Percentiles rank a stretch among this genome's conserved stretches.
phyloP scores from a whole-genome alignment of 2,113 vertebrate genomes.

The Cygnus buccinator region DNA sequence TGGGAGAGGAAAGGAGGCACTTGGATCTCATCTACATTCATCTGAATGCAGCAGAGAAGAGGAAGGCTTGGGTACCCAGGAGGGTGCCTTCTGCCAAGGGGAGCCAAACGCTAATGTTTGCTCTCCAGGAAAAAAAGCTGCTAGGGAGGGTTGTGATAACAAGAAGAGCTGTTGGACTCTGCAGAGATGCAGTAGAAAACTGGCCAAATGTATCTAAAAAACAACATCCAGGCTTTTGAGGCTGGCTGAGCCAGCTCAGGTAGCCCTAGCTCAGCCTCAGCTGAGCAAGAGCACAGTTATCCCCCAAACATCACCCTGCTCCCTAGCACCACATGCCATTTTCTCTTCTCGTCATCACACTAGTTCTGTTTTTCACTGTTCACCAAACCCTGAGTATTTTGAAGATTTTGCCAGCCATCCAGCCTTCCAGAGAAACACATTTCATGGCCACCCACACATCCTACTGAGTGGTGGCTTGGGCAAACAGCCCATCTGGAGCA shows the following conservation, averaged over 20 bases:
- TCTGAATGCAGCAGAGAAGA: not conserved
- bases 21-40: not conserved
- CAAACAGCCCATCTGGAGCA: not conserved
- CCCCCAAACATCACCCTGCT: not conserved
- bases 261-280: not conserved
- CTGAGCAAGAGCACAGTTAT: not conserved
- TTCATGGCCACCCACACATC: not conserved
- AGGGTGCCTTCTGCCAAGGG: not conserved
- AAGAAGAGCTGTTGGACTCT: not conserved
- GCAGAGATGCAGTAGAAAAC: not conserved
- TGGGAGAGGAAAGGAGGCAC: not conserved
- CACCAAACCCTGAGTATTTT: not conserved
- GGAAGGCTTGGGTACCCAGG: rapidly evolving
- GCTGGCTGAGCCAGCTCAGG: not conserved
- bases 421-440: not conserved
- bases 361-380: not conserved
- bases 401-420: not conserved
- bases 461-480: not conserved
- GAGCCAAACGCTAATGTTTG: not conserved
- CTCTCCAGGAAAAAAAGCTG: not conserved
- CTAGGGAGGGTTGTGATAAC: not conserved
- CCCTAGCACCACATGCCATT: rapidly evolving
- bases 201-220: not conserved
- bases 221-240: not conserved
- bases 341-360: rapidly evolving